A percentile compares a stretch with the other conserved stretches of the same genome.
phyloP scores from a whole-genome alignment of 2,113 vertebrate species.

The Boleophthalmus pectinirostris region DNA sequence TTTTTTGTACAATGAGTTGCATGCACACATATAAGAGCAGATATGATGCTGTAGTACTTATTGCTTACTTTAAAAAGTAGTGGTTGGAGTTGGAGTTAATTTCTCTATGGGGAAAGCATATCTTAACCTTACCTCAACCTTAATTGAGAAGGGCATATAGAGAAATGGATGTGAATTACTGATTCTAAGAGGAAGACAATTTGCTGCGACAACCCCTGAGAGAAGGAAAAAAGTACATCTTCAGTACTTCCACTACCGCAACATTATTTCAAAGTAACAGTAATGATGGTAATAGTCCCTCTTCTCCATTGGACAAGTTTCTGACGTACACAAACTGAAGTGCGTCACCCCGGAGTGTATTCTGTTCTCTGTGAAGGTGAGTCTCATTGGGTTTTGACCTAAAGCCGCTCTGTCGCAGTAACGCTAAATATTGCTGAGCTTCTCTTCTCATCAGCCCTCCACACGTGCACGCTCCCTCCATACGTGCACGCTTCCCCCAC shows the following conservation, averaged over 20 bases:
- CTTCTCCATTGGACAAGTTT: background rate
- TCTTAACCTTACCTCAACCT: too few species aligned
- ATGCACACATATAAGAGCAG: too few species aligned
- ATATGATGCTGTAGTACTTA: too few species aligned
- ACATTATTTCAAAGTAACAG: background rate
- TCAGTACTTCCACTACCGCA: background rate
- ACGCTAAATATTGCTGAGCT: constrained; percentile 75
- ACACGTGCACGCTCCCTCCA: constrained; percentile 36
- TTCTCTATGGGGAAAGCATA: too few species aligned
- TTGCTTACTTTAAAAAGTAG: too few species aligned
- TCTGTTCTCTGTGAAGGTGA: constrained; percentile 65
- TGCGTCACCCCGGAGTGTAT: constrained; percentile 15
- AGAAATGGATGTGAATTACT: background rate
- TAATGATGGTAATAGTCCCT: background rate
- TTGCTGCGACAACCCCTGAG: background rate
- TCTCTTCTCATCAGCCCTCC: constrained; percentile 65
- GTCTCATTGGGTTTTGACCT: constrained; percentile 64
- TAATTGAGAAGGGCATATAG: background rate
- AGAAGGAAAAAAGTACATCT: background rate
- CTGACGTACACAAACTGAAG: constrained; percentile 1
- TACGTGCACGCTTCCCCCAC: constrained; percentile 4
- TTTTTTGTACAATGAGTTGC: too few species aligned
- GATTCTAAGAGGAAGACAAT: background rate
- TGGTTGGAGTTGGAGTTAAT: too few species aligned
- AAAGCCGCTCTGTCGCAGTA: constrained; percentile 70